Evolutionary conservation across 2,113 vertebrate genomes (phyloP).

Genomic region (Myiozetetes cayanensis): DNA sequence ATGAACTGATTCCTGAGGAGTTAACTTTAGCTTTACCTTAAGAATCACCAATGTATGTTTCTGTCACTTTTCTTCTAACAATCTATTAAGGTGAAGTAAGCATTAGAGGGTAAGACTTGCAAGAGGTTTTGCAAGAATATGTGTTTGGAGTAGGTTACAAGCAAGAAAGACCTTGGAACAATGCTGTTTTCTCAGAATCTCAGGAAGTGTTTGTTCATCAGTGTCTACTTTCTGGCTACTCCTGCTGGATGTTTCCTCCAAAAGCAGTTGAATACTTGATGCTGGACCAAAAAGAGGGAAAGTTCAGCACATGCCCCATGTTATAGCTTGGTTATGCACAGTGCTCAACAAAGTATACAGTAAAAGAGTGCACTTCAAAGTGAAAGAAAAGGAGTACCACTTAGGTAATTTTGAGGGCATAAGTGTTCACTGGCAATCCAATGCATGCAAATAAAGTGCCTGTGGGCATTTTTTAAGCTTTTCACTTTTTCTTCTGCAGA

Average conservation of each 20-base stretch:
- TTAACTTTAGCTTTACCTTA: not conserved
- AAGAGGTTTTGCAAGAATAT: not conserved
- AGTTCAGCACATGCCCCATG: not conserved
- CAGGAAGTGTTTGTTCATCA: not conserved
- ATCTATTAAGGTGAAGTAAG: not conserved
- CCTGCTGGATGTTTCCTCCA: not conserved
- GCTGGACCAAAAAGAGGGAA: not conserved
- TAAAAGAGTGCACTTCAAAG: not conserved
- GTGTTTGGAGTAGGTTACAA: not conserved
- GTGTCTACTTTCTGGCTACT: not conserved
- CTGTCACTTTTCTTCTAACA: not conserved
- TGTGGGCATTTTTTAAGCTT: not conserved
- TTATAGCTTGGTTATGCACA: not conserved
- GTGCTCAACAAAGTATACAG: not conserved
- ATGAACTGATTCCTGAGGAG: not conserved
- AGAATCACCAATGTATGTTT: not conserved
- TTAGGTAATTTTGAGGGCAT: not conserved
- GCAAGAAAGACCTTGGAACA: not conserved
- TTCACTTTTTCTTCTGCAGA: not conserved
- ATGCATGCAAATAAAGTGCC: not conserved
- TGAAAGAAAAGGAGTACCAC: not conserved
- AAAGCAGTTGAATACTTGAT: not conserved
- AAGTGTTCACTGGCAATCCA: not conserved
- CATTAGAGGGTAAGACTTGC: not conserved
- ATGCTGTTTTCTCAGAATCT: not conserved